phyloP scores from a whole-genome alignment of 2,888 invertebrate genomes.

The Dioctria rufipes region DNA sequence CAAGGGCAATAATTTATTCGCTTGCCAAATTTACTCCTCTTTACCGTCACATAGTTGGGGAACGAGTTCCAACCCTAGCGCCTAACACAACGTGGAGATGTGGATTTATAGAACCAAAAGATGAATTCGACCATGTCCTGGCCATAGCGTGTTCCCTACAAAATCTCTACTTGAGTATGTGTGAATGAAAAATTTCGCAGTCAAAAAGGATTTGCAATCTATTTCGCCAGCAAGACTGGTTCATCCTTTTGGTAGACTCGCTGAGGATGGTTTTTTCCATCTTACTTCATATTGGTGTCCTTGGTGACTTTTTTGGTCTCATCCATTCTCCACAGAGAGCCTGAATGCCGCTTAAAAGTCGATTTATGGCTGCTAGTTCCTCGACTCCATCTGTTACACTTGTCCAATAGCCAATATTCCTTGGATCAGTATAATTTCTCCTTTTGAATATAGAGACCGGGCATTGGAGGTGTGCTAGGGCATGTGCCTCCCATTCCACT shows the following conservation, averaged over 20 bases:
- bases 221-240: slow-evolving; percentile 47
- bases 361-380: slow-evolving; percentile 40
- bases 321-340: slow-evolving; percentile 33
- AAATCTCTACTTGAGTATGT: slow-evolving; percentile 2
- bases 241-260: slow-evolving; percentile 50
- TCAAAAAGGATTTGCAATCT: slow-evolving; percentile 54
- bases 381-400: slow-evolving; percentile 50
- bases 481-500: slow-evolving; percentile 28
- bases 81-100: slow-evolving; percentile 27
- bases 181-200: slow-evolving; percentile 53
- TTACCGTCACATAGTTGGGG: slow-evolving; percentile 30
- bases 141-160: slow-evolving; percentile 19
- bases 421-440: slow-evolving; percentile 50
- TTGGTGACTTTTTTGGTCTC: slow-evolving; percentile 50
- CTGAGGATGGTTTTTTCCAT: slow-evolving; percentile 41
- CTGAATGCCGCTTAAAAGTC: slow-evolving; percentile 52
- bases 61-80: neutral
- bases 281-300: slow-evolving; percentile 47
- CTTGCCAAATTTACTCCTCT: slow-evolving; percentile 52
- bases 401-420: slow-evolving; percentile 54
- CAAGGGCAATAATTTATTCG: slow-evolving; percentile 51
- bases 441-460: slow-evolving; percentile 36
- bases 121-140: slow-evolving; percentile 45
- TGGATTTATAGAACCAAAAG: slow-evolving; percentile 50
- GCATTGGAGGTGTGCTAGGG: slow-evolving; percentile 18